Evolutionary conservation across 2,797 vertebrate genomes (phyloP).

Genomic region (Aselliscus stoliczkanus): DNA sequence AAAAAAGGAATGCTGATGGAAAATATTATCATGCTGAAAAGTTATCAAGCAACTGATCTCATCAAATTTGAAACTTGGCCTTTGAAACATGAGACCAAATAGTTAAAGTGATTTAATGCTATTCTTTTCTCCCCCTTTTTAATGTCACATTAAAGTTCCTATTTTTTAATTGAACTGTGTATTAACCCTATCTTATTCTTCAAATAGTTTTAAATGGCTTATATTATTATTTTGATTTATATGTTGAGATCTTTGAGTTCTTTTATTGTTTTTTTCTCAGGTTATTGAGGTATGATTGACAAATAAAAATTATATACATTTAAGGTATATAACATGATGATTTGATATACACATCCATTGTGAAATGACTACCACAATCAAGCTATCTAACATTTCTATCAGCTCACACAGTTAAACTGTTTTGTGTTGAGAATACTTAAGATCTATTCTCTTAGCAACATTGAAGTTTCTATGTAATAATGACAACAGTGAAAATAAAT

Average conservation of each 20-base stretch:
- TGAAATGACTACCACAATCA: neutral
- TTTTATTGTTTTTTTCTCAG: neutral
- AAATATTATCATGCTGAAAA: slow-evolving; percentile 37
- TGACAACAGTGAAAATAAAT: slow-evolving; percentile 22
- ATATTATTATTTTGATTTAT: neutral
- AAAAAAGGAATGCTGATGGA: slow-evolving; percentile 9
- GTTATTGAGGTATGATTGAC: neutral
- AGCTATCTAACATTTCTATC: neutral
- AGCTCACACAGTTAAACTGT: neutral
- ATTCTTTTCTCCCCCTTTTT: neutral
- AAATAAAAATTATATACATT: neutral
- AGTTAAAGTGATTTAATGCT: slow-evolving; percentile 32
- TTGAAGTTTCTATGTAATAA: neutral
- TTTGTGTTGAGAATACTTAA: neutral
- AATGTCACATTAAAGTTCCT: slow-evolving; percentile 1
- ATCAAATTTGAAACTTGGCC: slow-evolving; percentile 19
- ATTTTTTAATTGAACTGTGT: neutral
- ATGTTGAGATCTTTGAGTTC: neutral
- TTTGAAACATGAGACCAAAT: slow-evolving; percentile 33
- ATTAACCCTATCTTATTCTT: neutral
- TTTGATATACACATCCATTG: neutral
- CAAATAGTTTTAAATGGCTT: neutral
- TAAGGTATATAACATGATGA: neutral
- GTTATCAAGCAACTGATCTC: slow-evolving; percentile 37
- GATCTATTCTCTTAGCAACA: neutral